These are phyloP conservation scores for Hoplostethus atlanticus DNA, from an alignment of 2,797 vertebrate species.

Conservation along the genomic window DNA sequence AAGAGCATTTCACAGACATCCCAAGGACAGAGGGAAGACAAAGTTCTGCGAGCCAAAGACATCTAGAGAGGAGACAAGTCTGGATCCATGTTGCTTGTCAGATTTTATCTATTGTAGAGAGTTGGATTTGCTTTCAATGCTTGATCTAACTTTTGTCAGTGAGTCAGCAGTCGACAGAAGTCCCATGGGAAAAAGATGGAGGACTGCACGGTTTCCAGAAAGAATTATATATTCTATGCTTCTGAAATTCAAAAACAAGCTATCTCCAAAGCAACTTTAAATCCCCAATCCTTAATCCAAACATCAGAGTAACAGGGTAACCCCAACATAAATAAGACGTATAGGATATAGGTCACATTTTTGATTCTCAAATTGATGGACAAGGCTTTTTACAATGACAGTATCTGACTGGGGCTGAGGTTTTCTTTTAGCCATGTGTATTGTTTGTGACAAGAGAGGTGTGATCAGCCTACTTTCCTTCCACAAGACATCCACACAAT, in stretches of 20 bases:
- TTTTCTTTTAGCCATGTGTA: not conserved
- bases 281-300: not conserved
- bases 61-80: conserved; percentile 68
- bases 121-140: conserved; percentile 65
- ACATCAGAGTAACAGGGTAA: no score
- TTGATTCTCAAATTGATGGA: conserved; percentile 14
- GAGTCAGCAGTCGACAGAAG: conserved; percentile 54
- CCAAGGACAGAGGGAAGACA: conserved; percentile 51
- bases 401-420: not conserved
- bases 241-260: conserved; percentile 41
- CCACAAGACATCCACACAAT: not conserved
- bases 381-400: conserved; percentile 13
- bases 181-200: conserved; percentile 56
- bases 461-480: not conserved
- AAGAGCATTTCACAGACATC: conserved; percentile 60
- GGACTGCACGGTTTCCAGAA: conserved; percentile 45
- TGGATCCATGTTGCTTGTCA: conserved; percentile 77
- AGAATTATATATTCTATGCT: conserved; percentile 28
- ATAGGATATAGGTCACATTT: no score
- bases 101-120: conserved; percentile 72
- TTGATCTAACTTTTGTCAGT: conserved; percentile 76
- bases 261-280: conserved; percentile 40
- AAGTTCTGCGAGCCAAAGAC: conserved; percentile 64
- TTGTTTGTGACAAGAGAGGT: not conserved
- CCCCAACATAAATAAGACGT: no score